A percentile compares a stretch with the other conserved stretches of the same genome.
These are phyloP conservation scores for Drosophila teissieri DNA, from an alignment of 1,140 invertebrate species.

Conservation along the genomic window DNA sequence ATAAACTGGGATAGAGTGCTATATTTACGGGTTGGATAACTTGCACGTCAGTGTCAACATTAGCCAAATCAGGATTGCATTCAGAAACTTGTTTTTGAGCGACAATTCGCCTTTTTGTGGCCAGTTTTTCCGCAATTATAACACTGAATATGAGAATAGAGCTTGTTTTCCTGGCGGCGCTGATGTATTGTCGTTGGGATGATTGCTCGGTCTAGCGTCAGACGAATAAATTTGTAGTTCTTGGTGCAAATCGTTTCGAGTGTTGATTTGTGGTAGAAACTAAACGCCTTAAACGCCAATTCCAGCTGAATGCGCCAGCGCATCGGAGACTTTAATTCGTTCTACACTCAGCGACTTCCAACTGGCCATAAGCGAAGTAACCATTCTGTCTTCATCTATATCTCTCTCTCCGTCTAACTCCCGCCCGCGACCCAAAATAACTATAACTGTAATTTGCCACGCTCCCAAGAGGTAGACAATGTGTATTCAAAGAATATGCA, in stretches of 20 bases:
- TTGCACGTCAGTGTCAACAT: too few relatives aligned
- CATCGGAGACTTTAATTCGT: background rate
- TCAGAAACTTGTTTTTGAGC: background rate
- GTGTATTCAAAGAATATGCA: too few relatives aligned
- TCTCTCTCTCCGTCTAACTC: too few relatives aligned
- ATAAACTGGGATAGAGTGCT: too few relatives aligned
- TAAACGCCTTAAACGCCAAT: background rate
- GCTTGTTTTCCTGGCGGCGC: too few relatives aligned
- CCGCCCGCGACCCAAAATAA: too few relatives aligned
- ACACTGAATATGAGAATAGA: too few relatives aligned
- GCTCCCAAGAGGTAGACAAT: too few relatives aligned
- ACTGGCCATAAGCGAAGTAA: background rate
- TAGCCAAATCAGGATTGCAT: too few relatives aligned
- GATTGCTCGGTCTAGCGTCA: background rate
- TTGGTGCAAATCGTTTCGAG: conserved; percentile 8
- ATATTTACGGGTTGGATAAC: too few relatives aligned
- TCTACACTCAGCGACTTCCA: background rate
- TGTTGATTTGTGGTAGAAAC: conserved; percentile 11
- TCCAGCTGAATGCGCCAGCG: background rate
- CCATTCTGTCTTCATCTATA: background rate
- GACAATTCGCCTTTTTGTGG: too few relatives aligned
- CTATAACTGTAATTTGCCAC: too few relatives aligned
- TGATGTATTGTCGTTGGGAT: background rate
- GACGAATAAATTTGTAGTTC: conserved; percentile 21
- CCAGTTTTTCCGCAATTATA: background rate